Evolutionary conservation across 53 echinoderm and acorn worm species (phyloP), one percentile per base, ranked within the genome.

Genomic region (Crossaster papposus): DNA sequence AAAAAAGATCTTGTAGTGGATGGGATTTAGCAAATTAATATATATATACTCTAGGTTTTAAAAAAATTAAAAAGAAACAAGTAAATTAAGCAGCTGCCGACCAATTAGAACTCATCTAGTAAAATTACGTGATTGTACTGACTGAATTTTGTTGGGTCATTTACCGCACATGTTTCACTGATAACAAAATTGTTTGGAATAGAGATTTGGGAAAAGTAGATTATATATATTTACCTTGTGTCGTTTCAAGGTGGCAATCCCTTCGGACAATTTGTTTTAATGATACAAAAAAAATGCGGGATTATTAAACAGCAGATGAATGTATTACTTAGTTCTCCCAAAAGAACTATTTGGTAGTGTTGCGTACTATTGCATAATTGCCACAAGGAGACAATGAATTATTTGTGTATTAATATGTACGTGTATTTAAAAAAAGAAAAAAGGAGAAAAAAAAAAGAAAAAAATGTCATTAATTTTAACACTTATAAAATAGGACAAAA

Each of bases 391-490:
- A 35, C 65, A 5, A 53, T 36, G 53, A 51, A 72, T 51, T 72
- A 72, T 84, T 72, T 72, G 72, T 84, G 84, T 84, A 84, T 84
- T 84, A 72, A 72, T 84, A 84, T 84, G 84, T 84, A 72, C 72
- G 84, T 84, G 84, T 84, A 84, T 84, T 84, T 84, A 88, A 88
- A 77, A 78, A 77, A 37, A 78, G 77, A 90, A 90, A 82, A 58
- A 7, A 18, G n/a, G 18, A 70, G 14, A 32, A 89, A 89, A 70
- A 89, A 89, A 50, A 54, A 51, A 90, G 73, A 72, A 76, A 82
- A 83, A 90, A 90, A 82, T 83, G 75, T 77, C 82, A 90, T 90
- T 76, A 90, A 90, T 82, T 82, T 90, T 81, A 86, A 79, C 79
- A 91, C 91, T 91, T 91, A 87, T 85, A 80, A 90, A 87, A 87